Conservation (phyloP, 2,888 invertebrate genomes). For the Ophion ventricosus region DNA sequence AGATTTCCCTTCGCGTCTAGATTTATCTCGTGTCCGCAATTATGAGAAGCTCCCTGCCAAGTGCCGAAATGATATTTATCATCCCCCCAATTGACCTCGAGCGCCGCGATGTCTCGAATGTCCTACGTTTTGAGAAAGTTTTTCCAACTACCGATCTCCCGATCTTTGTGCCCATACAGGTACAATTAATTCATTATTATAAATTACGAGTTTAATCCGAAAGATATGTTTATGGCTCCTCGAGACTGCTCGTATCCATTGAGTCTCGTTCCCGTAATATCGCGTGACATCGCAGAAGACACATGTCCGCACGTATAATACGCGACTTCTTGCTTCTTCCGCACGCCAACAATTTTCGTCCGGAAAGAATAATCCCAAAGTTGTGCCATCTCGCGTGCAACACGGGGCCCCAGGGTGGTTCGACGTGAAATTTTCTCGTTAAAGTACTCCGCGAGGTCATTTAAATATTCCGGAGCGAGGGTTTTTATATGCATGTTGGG, state of each 20-base stretch:
- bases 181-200: too few relatives aligned
- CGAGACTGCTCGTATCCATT: too few relatives aligned
- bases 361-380: constrained; percentile 18
- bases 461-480: constrained; percentile 39
- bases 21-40: background rate
- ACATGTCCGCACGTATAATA: background rate
- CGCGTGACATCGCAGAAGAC: background rate
- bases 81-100: background rate
- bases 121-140: too few relatives aligned
- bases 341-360: constrained; percentile 19
- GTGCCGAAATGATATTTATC: constrained; percentile 6
- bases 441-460: constrained; percentile 42
- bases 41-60: background rate
- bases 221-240: too few relatives aligned
- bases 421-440: constrained; percentile 42
- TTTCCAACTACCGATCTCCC: too few relatives aligned
- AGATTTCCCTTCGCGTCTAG: background rate
- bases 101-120: background rate
- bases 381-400: constrained; percentile 50
- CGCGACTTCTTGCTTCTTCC: constrained; percentile 36
- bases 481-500: constrained; percentile 7
- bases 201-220: too few relatives aligned
- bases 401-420: constrained; percentile 11
- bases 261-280: background rate
- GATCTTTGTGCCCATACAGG: too few relatives aligned